Base-by-base conservation (phyloP, 2,888 invertebrate species). In the Drosophila kuntzei region DNA sequence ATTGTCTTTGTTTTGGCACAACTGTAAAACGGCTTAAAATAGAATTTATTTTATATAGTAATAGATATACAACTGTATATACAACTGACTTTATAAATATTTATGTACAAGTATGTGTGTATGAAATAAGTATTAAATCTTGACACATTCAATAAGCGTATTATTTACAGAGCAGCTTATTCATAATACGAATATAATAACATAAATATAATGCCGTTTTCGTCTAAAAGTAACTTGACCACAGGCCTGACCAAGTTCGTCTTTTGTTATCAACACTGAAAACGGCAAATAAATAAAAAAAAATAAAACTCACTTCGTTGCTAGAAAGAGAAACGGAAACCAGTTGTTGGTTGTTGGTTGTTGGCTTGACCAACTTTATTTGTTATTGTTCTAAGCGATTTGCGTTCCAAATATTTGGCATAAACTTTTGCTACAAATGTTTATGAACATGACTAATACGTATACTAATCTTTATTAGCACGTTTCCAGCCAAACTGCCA, bases 361-460 rank as follows among this genome's bases (percentile, higher is more conserved):
- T 69, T 62, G 58, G 41, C 22, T 47, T 75, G 67, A 60, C 74
- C 79, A 78, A 78, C 67, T 78, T 78, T 67, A 60, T 78, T 67
- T 73, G 79, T 75, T 75, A 75, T 74, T 74, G 78, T 75, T 73
- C 74, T 75, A 57, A 75, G 55, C 67, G 51, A 73, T 73, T 73
- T 62, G 67, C 55, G 79, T 57, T 73, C 67, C 79, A 77, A 75
- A 75, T 77, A 75, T 77, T 77, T 72, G 60, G 47, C 71, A 71
- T 64, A 25, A 55, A 47, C 54, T 66, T 64, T 60, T 44, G 61
- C 51, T 18, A 11, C 51, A 62, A 71, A 71, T 74, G 61, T 58
- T 71, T 65, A 65, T 61, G 43, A 54, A 71, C 60, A 70, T 86
- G 87, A 86, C 69, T 86, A 86, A 80, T 83, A 76, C 70, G 67